A percentile compares a stretch with the other conserved stretches of the same genome.
Evolutionary conservation across 2,113 vertebrate species (phyloP).

Genomic region (Vidua chalybeata): DNA sequence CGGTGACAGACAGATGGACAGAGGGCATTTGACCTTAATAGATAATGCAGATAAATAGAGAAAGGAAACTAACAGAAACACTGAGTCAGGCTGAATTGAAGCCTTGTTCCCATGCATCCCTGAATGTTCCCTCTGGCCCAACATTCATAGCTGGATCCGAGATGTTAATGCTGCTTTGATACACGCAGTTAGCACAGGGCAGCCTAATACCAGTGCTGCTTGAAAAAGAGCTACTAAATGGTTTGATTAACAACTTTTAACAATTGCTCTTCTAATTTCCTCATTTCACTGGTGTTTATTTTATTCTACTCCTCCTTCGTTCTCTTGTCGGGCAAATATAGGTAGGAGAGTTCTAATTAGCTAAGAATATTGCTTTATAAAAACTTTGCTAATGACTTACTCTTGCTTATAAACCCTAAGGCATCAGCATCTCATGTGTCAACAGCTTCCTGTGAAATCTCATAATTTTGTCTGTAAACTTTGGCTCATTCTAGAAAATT

Average conservation of each 20-base stretch:
- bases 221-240: conserved; percentile 60
- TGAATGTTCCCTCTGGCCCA: background rate
- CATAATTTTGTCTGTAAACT: conserved; percentile 11
- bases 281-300: conserved; percentile 53
- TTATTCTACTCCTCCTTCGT: conserved; percentile 21
- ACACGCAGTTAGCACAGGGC: background rate
- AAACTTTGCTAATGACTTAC: conserved; percentile 11
- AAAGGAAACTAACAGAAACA: background rate
- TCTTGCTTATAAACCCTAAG: background rate
- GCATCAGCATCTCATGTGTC: background rate
- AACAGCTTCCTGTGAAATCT: background rate
- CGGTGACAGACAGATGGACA: background rate
- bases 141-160: conserved; percentile 9
- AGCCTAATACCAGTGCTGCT: conserved; percentile 16
- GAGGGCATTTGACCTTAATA: background rate
- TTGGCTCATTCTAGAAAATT: conserved; percentile 41
- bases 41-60: background rate
- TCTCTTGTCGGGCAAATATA: conserved; percentile 46
- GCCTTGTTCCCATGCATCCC: background rate
- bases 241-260: conserved; percentile 63
- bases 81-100: background rate
- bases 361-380: conserved; percentile 19
- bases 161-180: conserved; percentile 18
- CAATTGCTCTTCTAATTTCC: conserved; percentile 43
- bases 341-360: conserved; percentile 60